Evolutionary conservation across 2,113 vertebrate genomes (phyloP).

Genomic region (Etheostoma cragini): DNA sequence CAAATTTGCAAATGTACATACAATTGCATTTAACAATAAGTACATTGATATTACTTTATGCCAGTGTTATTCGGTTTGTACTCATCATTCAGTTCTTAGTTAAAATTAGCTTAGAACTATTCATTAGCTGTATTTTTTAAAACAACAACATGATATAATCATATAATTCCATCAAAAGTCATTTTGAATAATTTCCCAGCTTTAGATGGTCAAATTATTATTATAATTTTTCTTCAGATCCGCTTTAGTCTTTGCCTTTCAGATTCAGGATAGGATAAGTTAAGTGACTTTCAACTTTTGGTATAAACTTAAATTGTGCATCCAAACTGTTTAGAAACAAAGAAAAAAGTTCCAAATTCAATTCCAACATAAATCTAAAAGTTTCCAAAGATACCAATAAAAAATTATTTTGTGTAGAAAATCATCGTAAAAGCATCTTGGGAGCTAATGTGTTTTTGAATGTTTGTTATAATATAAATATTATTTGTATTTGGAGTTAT

Average conservation of each 20-base stretch:
- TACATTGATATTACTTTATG: neutral
- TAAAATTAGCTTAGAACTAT: neutral
- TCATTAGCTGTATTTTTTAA: neutral
- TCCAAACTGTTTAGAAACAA: no score
- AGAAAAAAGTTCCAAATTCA: no score
- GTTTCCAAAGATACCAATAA: no score
- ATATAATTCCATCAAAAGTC: neutral
- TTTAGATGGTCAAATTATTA: neutral
- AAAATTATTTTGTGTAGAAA: no score
- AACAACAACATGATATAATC: neutral
- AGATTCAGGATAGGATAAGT: neutral
- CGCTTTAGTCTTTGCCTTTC: neutral
- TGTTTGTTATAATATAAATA: no score
- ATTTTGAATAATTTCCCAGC: neutral
- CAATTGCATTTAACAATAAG: neutral
- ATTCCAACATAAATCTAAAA: no score
- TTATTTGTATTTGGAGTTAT: no score
- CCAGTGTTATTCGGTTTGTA: neutral
- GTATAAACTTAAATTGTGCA: no score
- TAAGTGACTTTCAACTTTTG: no score
- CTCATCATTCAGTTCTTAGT: neutral
- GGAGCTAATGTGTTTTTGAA: no score
- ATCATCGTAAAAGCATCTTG: no score
- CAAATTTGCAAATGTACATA: neutral
- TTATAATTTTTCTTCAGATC: neutral